These are phyloP conservation scores for Drosophila picticornis DNA, from an alignment of 2,888 invertebrate genomes.

Conservation along the genomic window DNA sequence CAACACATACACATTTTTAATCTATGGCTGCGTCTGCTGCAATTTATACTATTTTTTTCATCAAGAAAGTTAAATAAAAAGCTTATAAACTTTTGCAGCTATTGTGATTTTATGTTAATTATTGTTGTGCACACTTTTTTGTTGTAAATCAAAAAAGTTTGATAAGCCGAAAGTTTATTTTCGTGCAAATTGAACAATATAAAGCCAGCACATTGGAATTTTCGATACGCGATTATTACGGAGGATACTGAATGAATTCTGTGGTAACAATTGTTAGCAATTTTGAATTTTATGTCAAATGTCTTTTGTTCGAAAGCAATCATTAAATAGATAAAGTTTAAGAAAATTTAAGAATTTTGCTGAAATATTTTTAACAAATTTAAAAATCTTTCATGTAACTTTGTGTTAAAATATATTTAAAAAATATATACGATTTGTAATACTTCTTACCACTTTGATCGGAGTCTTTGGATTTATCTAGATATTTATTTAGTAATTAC, in stretches of 20 bases:
- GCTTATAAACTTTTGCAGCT: slow-evolving; percentile 56
- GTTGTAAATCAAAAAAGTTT: slow-evolving; percentile 69
- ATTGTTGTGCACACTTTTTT: slow-evolving; percentile 40
- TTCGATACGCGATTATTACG: slow-evolving; percentile 37
- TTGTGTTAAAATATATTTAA: neutral
- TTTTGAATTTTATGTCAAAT: neutral
- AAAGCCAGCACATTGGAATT: slow-evolving; percentile 30
- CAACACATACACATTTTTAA: slow-evolving; percentile 28
- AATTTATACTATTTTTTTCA: slow-evolving; percentile 26
- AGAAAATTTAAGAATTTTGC: neutral
- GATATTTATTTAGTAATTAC: neutral
- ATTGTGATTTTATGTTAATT: slow-evolving; percentile 59
- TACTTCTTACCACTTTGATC: neutral
- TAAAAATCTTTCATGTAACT: neutral
- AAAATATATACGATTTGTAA: neutral
- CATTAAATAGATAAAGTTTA: neutral
- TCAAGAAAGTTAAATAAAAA: slow-evolving; percentile 33
- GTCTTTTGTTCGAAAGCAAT: neutral
- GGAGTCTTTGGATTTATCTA: neutral
- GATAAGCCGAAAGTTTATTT: slow-evolving; percentile 46
- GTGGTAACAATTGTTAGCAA: neutral
- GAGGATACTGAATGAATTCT: neutral
- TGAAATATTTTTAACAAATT: neutral
- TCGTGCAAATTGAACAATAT: slow-evolving; percentile 36
- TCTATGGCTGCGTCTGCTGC: slow-evolving; percentile 4